Evolutionary conservation across 2,113 vertebrate genomes (phyloP).

Genomic region (Formicarius rufipectus): DNA sequence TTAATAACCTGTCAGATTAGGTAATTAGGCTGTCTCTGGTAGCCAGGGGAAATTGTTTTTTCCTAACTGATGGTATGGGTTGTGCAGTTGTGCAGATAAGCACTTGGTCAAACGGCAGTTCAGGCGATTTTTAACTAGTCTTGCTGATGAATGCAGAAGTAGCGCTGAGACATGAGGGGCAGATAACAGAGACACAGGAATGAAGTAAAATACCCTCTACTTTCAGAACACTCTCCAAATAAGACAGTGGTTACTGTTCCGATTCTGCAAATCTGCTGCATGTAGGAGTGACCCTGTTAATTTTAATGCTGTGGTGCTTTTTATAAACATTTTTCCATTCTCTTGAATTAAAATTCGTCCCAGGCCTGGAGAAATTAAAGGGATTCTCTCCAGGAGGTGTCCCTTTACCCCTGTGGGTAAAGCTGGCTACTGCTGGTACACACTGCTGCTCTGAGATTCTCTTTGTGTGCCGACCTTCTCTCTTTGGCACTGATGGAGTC

Average conservation of each 20-base stretch:
- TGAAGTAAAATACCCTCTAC: not conserved
- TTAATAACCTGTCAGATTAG: conserved; percentile 81
- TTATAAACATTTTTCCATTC: not conserved
- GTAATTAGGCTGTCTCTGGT: conserved; percentile 78
- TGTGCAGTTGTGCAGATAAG: conserved; percentile 71
- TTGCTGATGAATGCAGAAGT: conserved; percentile 65
- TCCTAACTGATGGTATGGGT: conserved; percentile 75
- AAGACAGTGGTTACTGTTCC: not conserved
- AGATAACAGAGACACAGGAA: not conserved
- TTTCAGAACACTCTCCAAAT: not conserved
- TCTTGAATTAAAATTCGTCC: not conserved
- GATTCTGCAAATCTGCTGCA: not conserved
- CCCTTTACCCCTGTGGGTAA: not conserved
- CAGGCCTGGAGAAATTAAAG: not conserved
- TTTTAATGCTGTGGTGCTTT: not conserved
- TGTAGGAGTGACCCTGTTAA: not conserved
- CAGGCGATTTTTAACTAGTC: conserved; percentile 38
- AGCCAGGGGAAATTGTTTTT: conserved; percentile 76
- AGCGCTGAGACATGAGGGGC: conserved; percentile 31
- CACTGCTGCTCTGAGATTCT: not conserved
- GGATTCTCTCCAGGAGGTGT: not conserved
- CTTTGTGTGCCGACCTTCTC: not conserved
- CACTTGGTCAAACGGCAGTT: conserved; percentile 63
- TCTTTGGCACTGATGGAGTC: not conserved
- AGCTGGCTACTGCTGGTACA: not conserved